Evolutionary conservation across 1,140 invertebrate species (phyloP), one percentile per base, ranked within the genome.

Genomic region (Ruditapes philippinarum): DNA sequence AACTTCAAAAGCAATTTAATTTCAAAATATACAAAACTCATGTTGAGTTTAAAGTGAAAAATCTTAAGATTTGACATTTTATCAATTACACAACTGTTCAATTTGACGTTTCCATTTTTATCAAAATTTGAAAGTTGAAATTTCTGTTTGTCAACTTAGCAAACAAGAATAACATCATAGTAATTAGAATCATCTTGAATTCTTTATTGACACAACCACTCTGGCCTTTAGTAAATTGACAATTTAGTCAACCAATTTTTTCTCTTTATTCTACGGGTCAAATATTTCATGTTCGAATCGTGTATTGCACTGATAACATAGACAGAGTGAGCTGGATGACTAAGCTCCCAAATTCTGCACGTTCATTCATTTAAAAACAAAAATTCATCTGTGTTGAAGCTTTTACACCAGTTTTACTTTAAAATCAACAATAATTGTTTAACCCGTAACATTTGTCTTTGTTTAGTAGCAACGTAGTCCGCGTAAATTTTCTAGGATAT

Each of bases 31-130:
- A 78, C 31, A 51, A 78, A 51, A 54, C 28, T 42, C 33, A 38
- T 38, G 33, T 38, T 17, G 14, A 31, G 40, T 40, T 74, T 3
- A 22, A 42, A 45, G 40, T 45, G 36, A 74, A 22, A n/a, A 74
- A 74, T 74, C 40, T 22, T 28, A 9, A 74, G 28, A 2, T 74
- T 78, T 78, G 45, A 78, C 74, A 78, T 78, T 54, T 54, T 78
- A 36, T 78, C 74, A 51, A 33, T 36, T 51, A 78, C 45, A 78
- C 31, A 78, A 78, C 36, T 78, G 74, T 78, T 78, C 74, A 78
- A 78, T 36, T 78, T 78, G 74, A 78, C 74, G 74, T 78, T 78
- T 36, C 74, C 31, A 78, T 51, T 54, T 51, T 78, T 54, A 51
- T 51, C 65, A 54, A 78, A n/a, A 25, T 33, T 78, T 1, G 45